Conservation (phyloP, 2,113 vertebrate species). For the Albula glossodonta region DNA sequence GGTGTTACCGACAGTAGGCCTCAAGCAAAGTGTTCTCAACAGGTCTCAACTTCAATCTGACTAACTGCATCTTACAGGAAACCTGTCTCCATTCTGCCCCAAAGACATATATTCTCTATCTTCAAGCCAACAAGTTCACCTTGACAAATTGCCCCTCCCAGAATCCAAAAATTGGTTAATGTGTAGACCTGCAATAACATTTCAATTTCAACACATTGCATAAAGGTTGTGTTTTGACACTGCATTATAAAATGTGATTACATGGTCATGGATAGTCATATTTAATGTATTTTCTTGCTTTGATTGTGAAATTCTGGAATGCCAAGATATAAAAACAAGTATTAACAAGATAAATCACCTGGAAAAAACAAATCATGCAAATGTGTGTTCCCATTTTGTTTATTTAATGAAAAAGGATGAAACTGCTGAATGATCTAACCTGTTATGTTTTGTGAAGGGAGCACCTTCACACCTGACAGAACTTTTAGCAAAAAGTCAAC, state of each 20-base stretch:
- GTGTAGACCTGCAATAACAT: not conserved
- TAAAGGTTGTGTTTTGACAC: not conserved
- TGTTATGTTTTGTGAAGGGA: not conserved
- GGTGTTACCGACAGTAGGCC: slow-evolving; percentile 57
- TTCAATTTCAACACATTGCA: not conserved
- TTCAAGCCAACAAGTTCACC: slow-evolving; percentile 22
- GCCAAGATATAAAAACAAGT: not conserved
- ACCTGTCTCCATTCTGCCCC: slow-evolving; percentile 49
- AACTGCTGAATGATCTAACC: slow-evolving; percentile 43
- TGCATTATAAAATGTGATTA: not conserved
- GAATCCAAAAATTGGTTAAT: not conserved
- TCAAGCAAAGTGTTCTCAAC: slow-evolving; percentile 46
- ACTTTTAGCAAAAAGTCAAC: too few species aligned
- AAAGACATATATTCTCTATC: slow-evolving; percentile 47
- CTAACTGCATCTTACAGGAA: slow-evolving; percentile 58
- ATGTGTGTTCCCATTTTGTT: not conserved
- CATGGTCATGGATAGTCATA: not conserved
- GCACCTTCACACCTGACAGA: too few species aligned
- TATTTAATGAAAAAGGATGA: slow-evolving; percentile 28
- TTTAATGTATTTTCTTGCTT: not conserved
- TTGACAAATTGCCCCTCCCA: not conserved
- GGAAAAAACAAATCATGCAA: not conserved
- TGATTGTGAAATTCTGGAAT: not conserved
- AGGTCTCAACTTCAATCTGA: slow-evolving; percentile 54
- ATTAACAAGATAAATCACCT: not conserved